Evolutionary conservation across 2,797 vertebrate genomes (phyloP).

Genomic region (Ctenosaura bakeri): DNA sequence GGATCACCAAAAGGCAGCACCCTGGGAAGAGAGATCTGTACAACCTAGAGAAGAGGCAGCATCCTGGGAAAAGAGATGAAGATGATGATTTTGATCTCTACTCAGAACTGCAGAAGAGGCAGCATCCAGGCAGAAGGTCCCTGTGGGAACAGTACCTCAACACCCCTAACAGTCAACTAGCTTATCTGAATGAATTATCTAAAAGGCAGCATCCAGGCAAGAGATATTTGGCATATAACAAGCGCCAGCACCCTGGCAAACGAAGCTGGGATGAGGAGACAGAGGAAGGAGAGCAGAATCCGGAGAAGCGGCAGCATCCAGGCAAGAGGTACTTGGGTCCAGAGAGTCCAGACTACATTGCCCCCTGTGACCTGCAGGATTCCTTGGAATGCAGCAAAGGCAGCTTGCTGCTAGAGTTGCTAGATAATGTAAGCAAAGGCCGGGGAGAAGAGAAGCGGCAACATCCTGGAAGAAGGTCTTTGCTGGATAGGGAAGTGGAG

Average conservation of each 20-base stretch:
- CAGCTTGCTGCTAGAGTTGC: slow-evolving; percentile 85
- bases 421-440: slow-evolving; percentile 83
- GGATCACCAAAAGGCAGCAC: slow-evolving; percentile 89
- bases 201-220: slow-evolving; percentile 90
- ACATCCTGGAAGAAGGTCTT: slow-evolving; percentile 89
- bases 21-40: slow-evolving; percentile 81
- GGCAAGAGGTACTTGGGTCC: slow-evolving; percentile 86
- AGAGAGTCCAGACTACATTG: slow-evolving; percentile 77
- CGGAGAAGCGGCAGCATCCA: slow-evolving; percentile 89
- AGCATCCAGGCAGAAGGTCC: slow-evolving; percentile 87
- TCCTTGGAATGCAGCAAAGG: slow-evolving; percentile 83
- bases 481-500: slow-evolving; percentile 78
- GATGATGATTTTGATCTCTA: slow-evolving; percentile 68
- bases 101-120: slow-evolving; percentile 82
- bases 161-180: slow-evolving; percentile 65
- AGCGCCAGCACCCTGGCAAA: slow-evolving; percentile 85
- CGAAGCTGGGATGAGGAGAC: slow-evolving; percentile 77
- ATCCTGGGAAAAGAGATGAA: slow-evolving; percentile 84
- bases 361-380: slow-evolving; percentile 83
- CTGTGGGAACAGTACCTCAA: slow-evolving; percentile 73
- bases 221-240: slow-evolving; percentile 80
- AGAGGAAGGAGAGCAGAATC: slow-evolving; percentile 67
- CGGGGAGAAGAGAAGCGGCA: slow-evolving; percentile 88
- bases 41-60: slow-evolving; percentile 76
- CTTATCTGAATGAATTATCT: slow-evolving; percentile 79